A percentile compares a stretch with the other conserved stretches of the same genome.
phyloP scores from a whole-genome alignment of 2,888 invertebrate genomes.

The Eupeodes luniger region DNA sequence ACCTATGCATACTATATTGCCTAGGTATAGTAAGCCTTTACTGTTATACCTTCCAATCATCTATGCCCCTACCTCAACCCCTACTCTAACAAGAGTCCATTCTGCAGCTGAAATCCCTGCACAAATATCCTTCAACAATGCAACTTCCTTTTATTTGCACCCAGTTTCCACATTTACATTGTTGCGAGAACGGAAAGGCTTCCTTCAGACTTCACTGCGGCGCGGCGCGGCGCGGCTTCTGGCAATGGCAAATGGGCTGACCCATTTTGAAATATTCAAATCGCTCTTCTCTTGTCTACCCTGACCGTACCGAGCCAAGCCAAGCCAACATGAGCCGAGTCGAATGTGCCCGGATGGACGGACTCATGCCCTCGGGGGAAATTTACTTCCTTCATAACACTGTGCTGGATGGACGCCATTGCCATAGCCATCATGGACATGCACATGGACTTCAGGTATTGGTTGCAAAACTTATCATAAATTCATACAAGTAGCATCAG shows the following conservation, averaged over 20 bases:
- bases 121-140: slow-evolving; percentile 56
- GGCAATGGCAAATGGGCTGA: slow-evolving; percentile 40
- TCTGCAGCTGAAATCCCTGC: slow-evolving; percentile 35
- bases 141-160: slow-evolving; percentile 68
- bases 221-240: neutral
- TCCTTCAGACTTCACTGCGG: neutral
- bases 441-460: slow-evolving; percentile 39
- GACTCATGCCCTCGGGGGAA: slow-evolving; percentile 62
- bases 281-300: slow-evolving; percentile 43
- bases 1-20: neutral
- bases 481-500: slow-evolving; percentile 49
- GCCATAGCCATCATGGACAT: slow-evolving; percentile 17
- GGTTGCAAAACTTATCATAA: slow-evolving; percentile 64
- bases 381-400: slow-evolving; percentile 62
- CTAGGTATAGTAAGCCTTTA: neutral
- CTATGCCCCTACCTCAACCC: neutral
- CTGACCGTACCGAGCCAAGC: neutral
- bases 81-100: neutral
- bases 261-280: slow-evolving; percentile 73
- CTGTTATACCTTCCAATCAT: slow-evolving; percentile 43
- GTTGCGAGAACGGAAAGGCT: slow-evolving; percentile 25
- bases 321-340: too few species aligned
- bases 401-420: slow-evolving; percentile 24
- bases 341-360: slow-evolving; percentile 20
- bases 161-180: slow-evolving; percentile 55